Percentiles rank a stretch among this genome's conserved stretches.
Evolutionary conservation across 2,113 vertebrate genomes (phyloP).

Genomic region (Microcebus lehilahytsara): DNA sequence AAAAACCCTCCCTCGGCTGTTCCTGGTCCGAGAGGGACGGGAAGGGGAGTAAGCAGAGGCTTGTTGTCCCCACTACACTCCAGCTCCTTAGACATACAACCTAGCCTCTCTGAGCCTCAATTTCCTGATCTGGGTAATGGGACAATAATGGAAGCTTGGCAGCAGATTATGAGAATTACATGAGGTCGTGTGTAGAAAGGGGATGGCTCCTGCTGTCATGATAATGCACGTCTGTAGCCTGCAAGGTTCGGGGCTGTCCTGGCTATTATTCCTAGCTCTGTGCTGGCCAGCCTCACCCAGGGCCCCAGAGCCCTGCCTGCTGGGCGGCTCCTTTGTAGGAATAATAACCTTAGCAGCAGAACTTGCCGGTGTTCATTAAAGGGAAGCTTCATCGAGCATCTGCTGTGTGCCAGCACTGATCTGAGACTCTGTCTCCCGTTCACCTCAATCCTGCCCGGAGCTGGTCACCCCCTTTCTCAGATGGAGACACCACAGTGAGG

Average conservation of each 20-base stretch:
- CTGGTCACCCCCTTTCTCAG: not conserved
- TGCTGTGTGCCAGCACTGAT: not conserved
- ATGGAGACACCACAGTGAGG: not conserved
- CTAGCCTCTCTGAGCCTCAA: not conserved
- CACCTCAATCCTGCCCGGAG: not conserved
- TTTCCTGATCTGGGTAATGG: not conserved
- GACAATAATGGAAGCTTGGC: not conserved
- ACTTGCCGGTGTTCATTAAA: not conserved
- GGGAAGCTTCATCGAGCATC: not conserved
- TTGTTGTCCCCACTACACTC: not conserved
- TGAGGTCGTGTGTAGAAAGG: accelerated
- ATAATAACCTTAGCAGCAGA: accelerated
- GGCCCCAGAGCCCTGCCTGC: not conserved
- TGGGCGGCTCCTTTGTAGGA: not conserved
- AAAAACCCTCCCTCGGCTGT: not conserved
- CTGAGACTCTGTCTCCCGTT: accelerated
- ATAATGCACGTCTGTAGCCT: accelerated
- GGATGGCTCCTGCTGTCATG: accelerated
- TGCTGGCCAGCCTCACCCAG: no score
- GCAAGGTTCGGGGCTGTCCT: accelerated
- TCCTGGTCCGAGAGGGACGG: not conserved
- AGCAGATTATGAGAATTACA: not conserved
- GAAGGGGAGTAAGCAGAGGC: not conserved
- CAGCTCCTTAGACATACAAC: not conserved
- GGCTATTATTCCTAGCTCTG: no score